A percentile compares a stretch with the other conserved stretches of the same genome.
phyloP scores from a whole-genome alignment of 2,797 vertebrate species.

The Siniperca obscura region DNA sequence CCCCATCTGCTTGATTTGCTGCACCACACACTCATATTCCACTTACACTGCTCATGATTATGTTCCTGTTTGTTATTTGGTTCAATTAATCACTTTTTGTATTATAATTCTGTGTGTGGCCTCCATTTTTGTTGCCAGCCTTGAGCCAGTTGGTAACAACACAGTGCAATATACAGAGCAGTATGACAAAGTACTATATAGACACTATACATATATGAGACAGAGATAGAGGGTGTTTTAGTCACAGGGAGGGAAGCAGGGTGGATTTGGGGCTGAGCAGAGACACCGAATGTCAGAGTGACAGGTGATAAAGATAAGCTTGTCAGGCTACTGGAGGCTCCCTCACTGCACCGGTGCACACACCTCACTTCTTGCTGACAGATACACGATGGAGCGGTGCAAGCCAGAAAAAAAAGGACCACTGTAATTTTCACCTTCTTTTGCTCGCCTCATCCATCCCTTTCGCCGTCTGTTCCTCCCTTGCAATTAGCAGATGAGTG shows the following conservation, averaged over 20 bases:
- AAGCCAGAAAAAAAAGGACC: slow-evolving; percentile 14
- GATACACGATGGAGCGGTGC: slow-evolving; percentile 52
- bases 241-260: slow-evolving; percentile 27
- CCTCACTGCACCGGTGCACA: slow-evolving; percentile 60
- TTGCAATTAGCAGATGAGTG: slow-evolving; percentile 64
- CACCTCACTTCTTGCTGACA: slow-evolving; percentile 66
- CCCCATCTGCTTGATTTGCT: neutral
- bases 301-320: slow-evolving; percentile 79
- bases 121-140: neutral
- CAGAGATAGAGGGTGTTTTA: slow-evolving; percentile 6
- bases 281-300: slow-evolving; percentile 70
- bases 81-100: neutral
- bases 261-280: slow-evolving; percentile 45
- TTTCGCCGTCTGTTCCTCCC: slow-evolving; percentile 4
- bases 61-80: neutral
- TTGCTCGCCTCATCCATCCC: neutral
- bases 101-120: neutral
- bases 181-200: neutral
- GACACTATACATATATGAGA: slow-evolving; percentile 7
- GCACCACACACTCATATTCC: neutral
- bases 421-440: slow-evolving; percentile 37
- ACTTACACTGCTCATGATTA: neutral
- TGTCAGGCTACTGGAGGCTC: slow-evolving; percentile 73
- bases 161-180: slow-evolving; percentile 4
- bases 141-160: neutral